Evolutionary conservation across 2,797 vertebrate species (phyloP), one percentile per base, ranked within the genome.

Genomic region (Anguilla marmorata): DNA sequence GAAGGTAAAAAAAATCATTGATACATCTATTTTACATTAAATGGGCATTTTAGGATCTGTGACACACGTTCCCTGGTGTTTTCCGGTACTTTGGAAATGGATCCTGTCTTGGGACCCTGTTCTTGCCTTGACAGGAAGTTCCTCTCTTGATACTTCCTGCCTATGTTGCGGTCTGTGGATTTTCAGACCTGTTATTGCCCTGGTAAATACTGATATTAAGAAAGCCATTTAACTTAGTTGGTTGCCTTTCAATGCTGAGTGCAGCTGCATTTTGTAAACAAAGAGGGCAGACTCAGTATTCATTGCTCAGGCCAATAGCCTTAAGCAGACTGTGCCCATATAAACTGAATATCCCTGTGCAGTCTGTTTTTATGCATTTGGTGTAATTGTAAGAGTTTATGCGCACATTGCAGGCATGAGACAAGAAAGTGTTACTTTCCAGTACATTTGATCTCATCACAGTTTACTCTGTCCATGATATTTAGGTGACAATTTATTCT

Each of bases 381-480:
- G 7, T 69, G 52, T 41, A 72, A 76, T 27, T 16, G 4, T 63
- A 72, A 9, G 11, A 56, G 41, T 86, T 56, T 83, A 1, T 82
- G 45, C 45, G 24, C 83, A 45, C 33, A 33, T n/a, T 76, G n/a
- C 12, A 74, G 74, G 84, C 3, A 37, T 37, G 24, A 50, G 24
- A 45, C 37, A 41, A 50, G 27, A 2, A 85, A 82, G 54, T 14
- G 33, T 19, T 74, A 12, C 14, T 82, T 82, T 3, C 24, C 79
- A n/a, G 21, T 11, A 82, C 41, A 50, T 82, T 11, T 1, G 41
- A 11, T 50, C 45, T 48, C n/a, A 50, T 50, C 7, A 2, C 79
- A 50, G 7, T 82, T 82, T 82, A 82, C 79, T 82, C 41, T 82
- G 79, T 80, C 76, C 76, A 80, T 24, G 16, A 37, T 21, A 79